Conservation (phyloP, 2,113 vertebrate genomes). For the Procavia capensis region DNA sequence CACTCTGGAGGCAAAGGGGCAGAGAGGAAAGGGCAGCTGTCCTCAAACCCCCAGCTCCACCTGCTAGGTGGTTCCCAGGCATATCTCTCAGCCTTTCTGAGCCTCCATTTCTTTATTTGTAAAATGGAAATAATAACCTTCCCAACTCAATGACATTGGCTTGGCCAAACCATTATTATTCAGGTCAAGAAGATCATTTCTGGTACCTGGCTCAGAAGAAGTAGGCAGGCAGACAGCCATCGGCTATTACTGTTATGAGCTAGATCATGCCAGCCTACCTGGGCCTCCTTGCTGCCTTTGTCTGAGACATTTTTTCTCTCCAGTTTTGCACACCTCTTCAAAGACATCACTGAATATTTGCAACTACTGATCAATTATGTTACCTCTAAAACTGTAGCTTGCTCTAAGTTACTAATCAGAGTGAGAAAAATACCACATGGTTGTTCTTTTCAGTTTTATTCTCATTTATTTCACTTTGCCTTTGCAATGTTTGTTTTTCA, state of each 20-base stretch:
- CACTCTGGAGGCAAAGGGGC: neutral
- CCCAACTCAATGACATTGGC: too few species aligned
- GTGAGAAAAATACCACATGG: neutral
- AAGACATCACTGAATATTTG: neutral
- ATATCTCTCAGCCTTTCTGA: neutral
- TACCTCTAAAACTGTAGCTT: neutral
- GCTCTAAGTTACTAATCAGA: neutral
- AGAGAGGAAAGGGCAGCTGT: neutral
- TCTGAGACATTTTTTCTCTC: neutral
- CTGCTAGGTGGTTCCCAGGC: neutral
- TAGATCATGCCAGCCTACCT: neutral
- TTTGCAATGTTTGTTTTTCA: neutral
- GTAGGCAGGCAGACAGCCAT: neutral
- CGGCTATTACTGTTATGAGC: neutral
- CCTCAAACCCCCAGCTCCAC: neutral
- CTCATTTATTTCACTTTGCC: neutral
- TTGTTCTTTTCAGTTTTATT: neutral
- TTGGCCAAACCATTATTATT: too few species aligned
- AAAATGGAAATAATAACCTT: neutral
- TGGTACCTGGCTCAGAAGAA: neutral
- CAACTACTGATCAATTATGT: neutral
- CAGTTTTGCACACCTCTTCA: neutral
- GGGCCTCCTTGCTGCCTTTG: neutral
- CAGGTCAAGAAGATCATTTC: fast-evolving
- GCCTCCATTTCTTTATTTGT: neutral